Percentiles rank a stretch among this genome's conserved stretches.
Evolutionary conservation across 37 sponge, comb jelly and placozoan species (phyloP).

Genomic region (Sycon ciliatum): DNA sequence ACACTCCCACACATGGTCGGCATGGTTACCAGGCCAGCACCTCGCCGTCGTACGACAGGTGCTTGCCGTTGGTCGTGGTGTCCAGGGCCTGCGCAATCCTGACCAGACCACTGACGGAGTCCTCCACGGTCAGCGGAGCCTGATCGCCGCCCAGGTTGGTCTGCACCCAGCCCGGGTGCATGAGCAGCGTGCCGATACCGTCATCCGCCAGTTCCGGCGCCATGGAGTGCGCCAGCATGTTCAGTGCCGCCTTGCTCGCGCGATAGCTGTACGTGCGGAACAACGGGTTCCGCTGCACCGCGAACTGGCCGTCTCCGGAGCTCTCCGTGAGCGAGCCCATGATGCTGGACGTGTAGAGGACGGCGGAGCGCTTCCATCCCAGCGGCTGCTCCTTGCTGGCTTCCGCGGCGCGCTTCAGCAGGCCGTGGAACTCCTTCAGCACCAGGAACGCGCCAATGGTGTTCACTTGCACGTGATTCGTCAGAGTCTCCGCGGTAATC

Average conservation of each 20-base stretch:
- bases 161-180: slow-evolving; percentile 30
- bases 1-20: no score
- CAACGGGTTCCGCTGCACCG: neutral
- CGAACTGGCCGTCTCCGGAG: neutral
- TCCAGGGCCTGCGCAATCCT: neutral
- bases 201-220: slow-evolving; percentile 17
- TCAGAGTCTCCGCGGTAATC: no score
- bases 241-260: slow-evolving; percentile 17
- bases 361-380: no score
- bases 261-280: no score
- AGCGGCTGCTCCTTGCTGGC: no score
- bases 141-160: slow-evolving; percentile 25
- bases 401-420: no score
- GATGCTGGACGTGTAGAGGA: neutral
- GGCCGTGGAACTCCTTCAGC: no score
- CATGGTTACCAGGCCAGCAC: no score
- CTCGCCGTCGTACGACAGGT: no score
- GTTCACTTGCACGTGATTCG: no score
- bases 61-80: slow-evolving; percentile 18
- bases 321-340: neutral
- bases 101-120: slow-evolving; percentile 14
- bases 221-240: slow-evolving; percentile 20
- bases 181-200: slow-evolving; percentile 5
- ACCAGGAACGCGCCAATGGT: no score
- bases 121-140: slow-evolving; percentile 17